Conservation (phyloP, 2,797 vertebrate genomes). For the Acrossocheilus fasciatus region DNA sequence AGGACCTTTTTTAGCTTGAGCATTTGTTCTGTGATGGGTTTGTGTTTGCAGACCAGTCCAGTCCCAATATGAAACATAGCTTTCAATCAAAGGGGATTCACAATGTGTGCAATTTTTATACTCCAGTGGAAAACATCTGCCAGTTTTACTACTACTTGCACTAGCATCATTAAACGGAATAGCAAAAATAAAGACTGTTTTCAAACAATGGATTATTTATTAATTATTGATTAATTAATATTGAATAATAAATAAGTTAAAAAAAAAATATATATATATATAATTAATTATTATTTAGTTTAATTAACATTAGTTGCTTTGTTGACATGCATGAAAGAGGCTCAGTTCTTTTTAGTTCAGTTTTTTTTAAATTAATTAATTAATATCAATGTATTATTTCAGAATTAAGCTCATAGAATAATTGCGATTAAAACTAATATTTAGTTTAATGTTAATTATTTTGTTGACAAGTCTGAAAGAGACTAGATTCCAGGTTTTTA, state of each 20-base stretch:
- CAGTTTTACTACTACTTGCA: conserved; percentile 10
- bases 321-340: background rate
- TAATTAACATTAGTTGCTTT: background rate
- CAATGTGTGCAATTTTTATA: background rate
- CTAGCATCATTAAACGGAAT: background rate
- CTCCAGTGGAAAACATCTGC: conserved; percentile 40
- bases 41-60: background rate
- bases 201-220: background rate
- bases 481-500: background rate
- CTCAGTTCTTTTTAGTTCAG: background rate
- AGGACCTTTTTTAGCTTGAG: background rate
- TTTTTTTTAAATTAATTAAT: background rate
- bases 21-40: background rate
- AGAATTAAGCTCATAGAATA: background rate
- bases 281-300: background rate
- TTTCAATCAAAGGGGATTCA: background rate
- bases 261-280: too few relatives aligned
- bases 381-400: background rate
- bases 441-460: background rate
- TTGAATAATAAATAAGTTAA: background rate
- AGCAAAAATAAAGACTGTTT: background rate
- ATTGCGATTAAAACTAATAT: background rate
- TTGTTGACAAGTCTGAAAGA: background rate
- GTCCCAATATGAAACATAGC: background rate
- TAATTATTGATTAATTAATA: background rate